These are phyloP conservation scores for Porites divaricata DNA, from an alignment of 92 coral and sea anemone species.

Conservation along the genomic window DNA sequence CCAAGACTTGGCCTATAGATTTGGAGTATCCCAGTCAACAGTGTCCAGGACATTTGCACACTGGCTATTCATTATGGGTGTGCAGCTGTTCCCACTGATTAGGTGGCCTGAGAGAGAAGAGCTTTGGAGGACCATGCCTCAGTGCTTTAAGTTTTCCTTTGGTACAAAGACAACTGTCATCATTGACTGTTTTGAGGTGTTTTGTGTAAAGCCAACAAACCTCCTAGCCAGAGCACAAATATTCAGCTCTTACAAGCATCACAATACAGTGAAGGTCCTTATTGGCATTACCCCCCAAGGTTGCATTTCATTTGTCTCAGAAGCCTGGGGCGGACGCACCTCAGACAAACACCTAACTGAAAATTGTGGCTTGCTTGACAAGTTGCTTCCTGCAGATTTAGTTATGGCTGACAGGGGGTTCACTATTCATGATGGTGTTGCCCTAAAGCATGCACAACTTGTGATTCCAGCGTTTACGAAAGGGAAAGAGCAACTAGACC, in stretches of 20 bases:
- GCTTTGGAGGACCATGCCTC: constrained; percentile 48
- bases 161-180: constrained; percentile 39
- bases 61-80: constrained; percentile 56
- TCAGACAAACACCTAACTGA: constrained; percentile 34
- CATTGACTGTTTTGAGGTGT: constrained; percentile 44
- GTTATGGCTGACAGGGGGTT: constrained; percentile 28
- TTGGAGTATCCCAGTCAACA: constrained; percentile 33
- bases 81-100: constrained; percentile 36
- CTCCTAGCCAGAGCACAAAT: constrained; percentile 47
- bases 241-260: constrained; percentile 46
- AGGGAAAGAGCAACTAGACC: constrained; percentile 41
- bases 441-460: constrained; percentile 31
- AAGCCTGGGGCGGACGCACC: constrained; percentile 36
- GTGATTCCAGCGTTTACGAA: constrained; percentile 53
- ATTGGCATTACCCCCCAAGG: constrained; percentile 58
- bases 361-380: constrained; percentile 41
- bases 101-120: constrained; percentile 39
- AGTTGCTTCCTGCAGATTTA: constrained; percentile 26
- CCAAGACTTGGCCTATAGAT: constrained; percentile 52
- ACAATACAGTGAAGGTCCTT: constrained; percentile 44
- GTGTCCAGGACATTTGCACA: constrained; percentile 48
- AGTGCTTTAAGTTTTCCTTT: constrained; percentile 50
- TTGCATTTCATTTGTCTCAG: constrained; percentile 27
- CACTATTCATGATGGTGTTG: constrained; percentile 28
- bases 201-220: constrained; percentile 26